Base-by-base conservation (phyloP, 2,888 invertebrate genomes). In the Eupithecia tripunctaria region DNA sequence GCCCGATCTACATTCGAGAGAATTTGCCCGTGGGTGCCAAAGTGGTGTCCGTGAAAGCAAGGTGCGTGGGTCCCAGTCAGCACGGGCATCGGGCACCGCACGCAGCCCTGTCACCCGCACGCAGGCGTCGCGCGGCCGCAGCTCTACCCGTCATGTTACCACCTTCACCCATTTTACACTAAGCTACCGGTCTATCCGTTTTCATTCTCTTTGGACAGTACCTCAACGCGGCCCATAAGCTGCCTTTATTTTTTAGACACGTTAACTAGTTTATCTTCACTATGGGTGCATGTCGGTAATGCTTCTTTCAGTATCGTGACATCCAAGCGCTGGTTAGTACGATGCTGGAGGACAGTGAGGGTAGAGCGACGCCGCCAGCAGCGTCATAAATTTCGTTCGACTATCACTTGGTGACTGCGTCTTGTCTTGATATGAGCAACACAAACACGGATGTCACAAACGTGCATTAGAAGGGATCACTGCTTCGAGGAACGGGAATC, bases 11-110 rank as follows among this genome's bases (percentile, higher is more conserved):
- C 97, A 98, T 98, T 95, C 97, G 98, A 97, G 98, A 99, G 96
- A 98, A 98, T 96, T 97, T 98, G 96, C 97, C 98, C 96, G 98
- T 98, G 94, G 99, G 98, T 95, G 98, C 98, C 95, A 98, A 97
- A 97, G 98, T 99, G 96, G 97, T 98, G 95, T 98, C 98, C 95
- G 97, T 98, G 95, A 98, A 98, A 97, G 99, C 99, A 97, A 98
- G 98, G 98, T 98, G 98, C 97, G 98, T 97, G 90, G 89, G 87
- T 89, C 87, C 90, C 87, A 90, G 91, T 92, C 90, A 90, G 91
- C 93, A 92, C 94, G 95, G 95, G 95, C 95, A 94, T 94, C 95
- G 95, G 95, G 95, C 95, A 94, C 94, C 95, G 95, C 95, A 95
- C 95, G 95, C 95, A 95, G 95, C 95, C 95, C 95, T 91, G 87